A percentile compares a stretch with the other conserved stretches of the same genome.
These are phyloP conservation scores for Didymodactylos carnosus DNA, from an alignment of 2,888 invertebrate species.

Conservation along the genomic window DNA sequence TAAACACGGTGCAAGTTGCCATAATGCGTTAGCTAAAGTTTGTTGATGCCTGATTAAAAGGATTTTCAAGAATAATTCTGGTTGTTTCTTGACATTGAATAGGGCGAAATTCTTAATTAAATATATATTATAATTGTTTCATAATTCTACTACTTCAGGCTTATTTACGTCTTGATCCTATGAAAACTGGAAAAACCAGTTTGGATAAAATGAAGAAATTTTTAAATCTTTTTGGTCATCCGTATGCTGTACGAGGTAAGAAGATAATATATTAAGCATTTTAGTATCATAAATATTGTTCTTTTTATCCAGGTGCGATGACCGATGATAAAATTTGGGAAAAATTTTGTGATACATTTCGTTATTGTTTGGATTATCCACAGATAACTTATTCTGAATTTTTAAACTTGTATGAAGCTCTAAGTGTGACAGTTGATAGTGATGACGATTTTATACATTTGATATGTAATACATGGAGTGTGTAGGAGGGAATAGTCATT, in stretches of 20 bases:
- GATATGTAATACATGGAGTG: slow-evolving; percentile 27
- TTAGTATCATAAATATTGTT: too few relatives aligned
- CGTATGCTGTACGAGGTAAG: not conserved
- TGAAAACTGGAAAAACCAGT: not conserved
- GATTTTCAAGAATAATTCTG: too few relatives aligned
- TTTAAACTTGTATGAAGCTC: slow-evolving; percentile 32
- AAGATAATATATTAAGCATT: not conserved
- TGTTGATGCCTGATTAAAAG: too few relatives aligned
- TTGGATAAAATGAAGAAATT: not conserved
- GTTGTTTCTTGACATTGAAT: too few relatives aligned
- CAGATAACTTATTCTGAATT: slow-evolving; percentile 26
- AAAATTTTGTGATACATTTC: not conserved
- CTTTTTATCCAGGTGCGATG: not conserved
- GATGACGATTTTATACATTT: slow-evolving; percentile 28
- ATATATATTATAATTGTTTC: too few relatives aligned
- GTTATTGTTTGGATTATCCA: not conserved
- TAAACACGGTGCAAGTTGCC: too few relatives aligned
- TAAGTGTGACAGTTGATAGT: slow-evolving; percentile 23
- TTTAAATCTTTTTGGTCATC: not conserved
- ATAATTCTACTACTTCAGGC: too few relatives aligned
- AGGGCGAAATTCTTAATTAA: too few relatives aligned
- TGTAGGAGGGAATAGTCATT: too few relatives aligned
- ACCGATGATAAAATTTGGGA: not conserved
- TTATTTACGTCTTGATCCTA: not conserved
- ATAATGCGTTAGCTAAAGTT: too few relatives aligned